Evolutionary conservation across 2,797 vertebrate genomes (phyloP), one percentile per base, ranked within the genome.

Genomic region (Neostethus bicornis): DNA sequence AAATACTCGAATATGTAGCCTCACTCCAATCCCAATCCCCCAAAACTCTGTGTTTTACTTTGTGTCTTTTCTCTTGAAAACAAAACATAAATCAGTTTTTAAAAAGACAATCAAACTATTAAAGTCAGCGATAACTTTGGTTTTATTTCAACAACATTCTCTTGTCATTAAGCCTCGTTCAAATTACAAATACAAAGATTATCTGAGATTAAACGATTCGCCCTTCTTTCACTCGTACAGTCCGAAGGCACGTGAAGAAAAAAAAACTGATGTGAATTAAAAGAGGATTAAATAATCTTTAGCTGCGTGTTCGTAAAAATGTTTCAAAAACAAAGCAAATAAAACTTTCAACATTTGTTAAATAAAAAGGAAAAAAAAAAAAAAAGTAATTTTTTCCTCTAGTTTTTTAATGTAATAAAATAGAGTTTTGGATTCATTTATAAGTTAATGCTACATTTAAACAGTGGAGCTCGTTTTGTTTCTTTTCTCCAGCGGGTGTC

Each of bases 391-490:
- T 62, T 54, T 62, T 56, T 60, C 69, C n/a, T 1, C n/a, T 2
- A 47, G 31, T 72, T 37, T 48, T 79, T 66, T 74, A 87, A 90
- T 58, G 85, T 88, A 88, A 85, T 86, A 91, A 92, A 92, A 92
- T 90, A 92, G 79, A 91, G 83, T 59, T 79, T 80, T 88, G 56
- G 69, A 67, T 67, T 89, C 59, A 81, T 84, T 84, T 88, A 92
- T 92, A 90, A 92, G 80, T 93, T 92, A 92, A 87, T 85, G 91
- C 90, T 91, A 93, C 90, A 93, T 91, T 82, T 79, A 71, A 73
- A 89, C 85, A 73, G 80, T 83, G 66, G 28, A 55, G 71, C 57
- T n/a, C n/a, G n/a, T n/a, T n/a, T n/a, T n/a, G n/a, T n/a, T n/a
- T n/a, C n/a, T 73, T 62, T 47, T 47, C 23, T 54, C 48, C 29